phyloP scores from a whole-genome alignment of 2,113 vertebrate genomes.

The Megatriorchis doriae region DNA sequence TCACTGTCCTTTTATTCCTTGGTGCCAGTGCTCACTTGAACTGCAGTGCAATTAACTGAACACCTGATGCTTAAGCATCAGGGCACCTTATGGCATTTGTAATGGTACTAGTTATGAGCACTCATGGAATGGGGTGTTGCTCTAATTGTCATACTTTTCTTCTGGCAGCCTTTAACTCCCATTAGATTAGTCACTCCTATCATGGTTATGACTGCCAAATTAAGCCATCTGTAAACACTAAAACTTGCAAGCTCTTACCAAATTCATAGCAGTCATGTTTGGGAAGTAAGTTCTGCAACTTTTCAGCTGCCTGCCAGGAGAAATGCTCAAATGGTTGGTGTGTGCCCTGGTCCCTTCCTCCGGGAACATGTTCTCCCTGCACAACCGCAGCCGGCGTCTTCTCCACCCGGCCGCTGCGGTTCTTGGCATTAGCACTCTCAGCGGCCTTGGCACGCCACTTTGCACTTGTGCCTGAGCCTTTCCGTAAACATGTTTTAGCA shows the following conservation, averaged over 20 bases:
- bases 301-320: background rate
- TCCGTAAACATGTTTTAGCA: background rate
- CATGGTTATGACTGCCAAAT: conserved; percentile 72
- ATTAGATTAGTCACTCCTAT: conserved; percentile 69
- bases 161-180: conserved; percentile 68
- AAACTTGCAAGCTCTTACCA: conserved; percentile 57
- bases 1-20: background rate
- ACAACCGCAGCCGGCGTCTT: background rate
- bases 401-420: background rate
- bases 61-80: background rate
- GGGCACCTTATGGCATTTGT: background rate
- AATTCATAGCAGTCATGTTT: conserved; percentile 20
- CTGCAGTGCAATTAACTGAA: background rate
- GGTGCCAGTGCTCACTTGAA: background rate
- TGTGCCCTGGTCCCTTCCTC: background rate
- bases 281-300: conserved; percentile 25
- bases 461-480: background rate
- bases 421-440: background rate
- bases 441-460: background rate
- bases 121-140: conserved; percentile 2
- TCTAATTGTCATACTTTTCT: conserved; percentile 64
- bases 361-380: background rate
- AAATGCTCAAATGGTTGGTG: background rate
- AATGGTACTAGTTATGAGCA: background rate
- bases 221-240: conserved; percentile 77